Percentiles rank a stretch among this genome's conserved stretches.
Evolutionary conservation across 2,797 vertebrate species (phyloP).

Genomic region (Pangasius macronema): DNA sequence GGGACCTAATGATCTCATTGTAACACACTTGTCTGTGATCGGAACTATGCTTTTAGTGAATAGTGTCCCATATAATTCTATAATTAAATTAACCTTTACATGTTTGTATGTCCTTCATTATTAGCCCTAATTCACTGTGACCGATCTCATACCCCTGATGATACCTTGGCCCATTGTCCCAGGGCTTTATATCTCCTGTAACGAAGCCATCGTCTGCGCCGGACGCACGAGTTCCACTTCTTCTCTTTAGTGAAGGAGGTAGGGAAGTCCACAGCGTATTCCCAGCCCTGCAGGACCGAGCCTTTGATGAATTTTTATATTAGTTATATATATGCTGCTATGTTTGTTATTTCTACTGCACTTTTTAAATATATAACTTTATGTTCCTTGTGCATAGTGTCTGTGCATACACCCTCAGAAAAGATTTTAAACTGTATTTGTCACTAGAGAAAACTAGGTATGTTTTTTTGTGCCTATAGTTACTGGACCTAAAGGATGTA

Average conservation of each 20-base stretch:
- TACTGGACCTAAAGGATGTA: not conserved
- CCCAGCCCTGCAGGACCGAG: conserved; percentile 82
- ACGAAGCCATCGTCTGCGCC: conserved; percentile 94
- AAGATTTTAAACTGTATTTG: not conserved
- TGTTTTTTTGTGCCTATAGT: not conserved
- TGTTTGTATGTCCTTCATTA: not conserved
- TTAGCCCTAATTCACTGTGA: not conserved
- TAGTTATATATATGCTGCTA: not conserved
- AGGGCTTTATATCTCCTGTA: conserved; percentile 91
- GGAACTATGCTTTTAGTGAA: not conserved
- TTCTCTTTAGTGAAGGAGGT: conserved; percentile 93
- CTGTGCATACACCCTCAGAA: not conserved
- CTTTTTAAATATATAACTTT: not conserved
- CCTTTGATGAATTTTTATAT: not conserved
- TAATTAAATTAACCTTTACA: not conserved
- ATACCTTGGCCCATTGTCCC: conserved; percentile 89
- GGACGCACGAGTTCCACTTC: conserved; percentile 98
- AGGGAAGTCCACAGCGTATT: conserved; percentile 95
- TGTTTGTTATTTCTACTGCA: not conserved
- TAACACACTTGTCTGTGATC: too few species aligned
- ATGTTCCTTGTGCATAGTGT: not conserved
- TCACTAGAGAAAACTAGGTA: not conserved
- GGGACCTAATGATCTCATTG: not conserved
- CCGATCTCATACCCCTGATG: not conserved
- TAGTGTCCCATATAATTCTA: not conserved